phyloP scores from a whole-genome alignment of 2,888 invertebrate genomes.

The Acleris sparsana region DNA sequence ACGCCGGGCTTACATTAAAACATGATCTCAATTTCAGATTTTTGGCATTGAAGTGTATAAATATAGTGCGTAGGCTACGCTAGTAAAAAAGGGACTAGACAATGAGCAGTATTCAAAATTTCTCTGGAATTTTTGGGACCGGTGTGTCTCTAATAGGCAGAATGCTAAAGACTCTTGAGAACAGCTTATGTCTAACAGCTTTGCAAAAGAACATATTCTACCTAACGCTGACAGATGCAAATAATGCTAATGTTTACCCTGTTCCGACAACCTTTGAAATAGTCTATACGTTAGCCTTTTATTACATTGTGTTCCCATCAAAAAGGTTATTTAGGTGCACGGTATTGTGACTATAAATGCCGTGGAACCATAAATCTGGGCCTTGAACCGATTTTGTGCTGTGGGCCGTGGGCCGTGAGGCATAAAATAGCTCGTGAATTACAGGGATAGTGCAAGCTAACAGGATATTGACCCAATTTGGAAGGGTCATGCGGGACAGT shows the following conservation, averaged over 20 bases:
- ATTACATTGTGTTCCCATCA: slow-evolving; percentile 39
- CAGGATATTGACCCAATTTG: slow-evolving; percentile 71
- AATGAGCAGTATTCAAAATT: no score
- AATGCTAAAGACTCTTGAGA: no score
- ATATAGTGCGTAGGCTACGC: no score
- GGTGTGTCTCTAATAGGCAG: no score
- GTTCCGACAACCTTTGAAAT: slow-evolving; percentile 1
- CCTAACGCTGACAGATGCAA: background rate
- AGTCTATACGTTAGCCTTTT: slow-evolving; percentile 1
- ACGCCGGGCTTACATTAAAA: no score
- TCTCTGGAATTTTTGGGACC: no score
- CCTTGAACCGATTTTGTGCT: slow-evolving; percentile 60
- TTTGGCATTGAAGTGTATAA: no score
- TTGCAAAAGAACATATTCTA: no score
- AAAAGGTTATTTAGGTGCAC: slow-evolving; percentile 47
- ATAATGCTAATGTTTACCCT: background rate
- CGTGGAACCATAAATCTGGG: slow-evolving; percentile 71
- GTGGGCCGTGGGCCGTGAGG: slow-evolving; percentile 46
- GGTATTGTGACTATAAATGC: slow-evolving; percentile 69
- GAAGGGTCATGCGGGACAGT: slow-evolving; percentile 50
- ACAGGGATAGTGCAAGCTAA: slow-evolving; percentile 51
- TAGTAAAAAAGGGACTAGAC: no score
- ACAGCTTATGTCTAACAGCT: no score
- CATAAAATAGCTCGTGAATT: slow-evolving; percentile 44
- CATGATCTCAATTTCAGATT: no score